Evolutionary conservation across 2,797 vertebrate genomes (phyloP), one percentile per base, ranked within the genome.

Genomic region (Nannoperca australis): DNA sequence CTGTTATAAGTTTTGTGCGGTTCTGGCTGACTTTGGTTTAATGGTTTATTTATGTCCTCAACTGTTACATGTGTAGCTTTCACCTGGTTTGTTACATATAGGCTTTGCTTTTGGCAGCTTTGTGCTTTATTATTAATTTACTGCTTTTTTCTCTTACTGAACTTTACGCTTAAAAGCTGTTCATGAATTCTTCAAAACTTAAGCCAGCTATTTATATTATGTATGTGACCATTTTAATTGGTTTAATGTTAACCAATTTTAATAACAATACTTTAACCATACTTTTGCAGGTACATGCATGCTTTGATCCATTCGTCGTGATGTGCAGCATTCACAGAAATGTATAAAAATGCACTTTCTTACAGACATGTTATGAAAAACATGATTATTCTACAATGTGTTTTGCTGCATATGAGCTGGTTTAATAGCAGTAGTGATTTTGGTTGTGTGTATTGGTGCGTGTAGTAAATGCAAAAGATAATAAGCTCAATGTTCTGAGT

Each of bases 111-210:
- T 76, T 69, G 24, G 24, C 30, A 67, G 44, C 49, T 73, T 69
- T 74, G 62, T 70, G 20, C 70, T 84, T 71, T 78, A 64, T 79
- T 49, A 62, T 61, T 80, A 18, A 81, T 76, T 70, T 45, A 54
- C 34, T 73, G 47, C n/a, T 18, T 62, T 77, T 68, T 71, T 71
- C 13, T 59, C 32, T 62, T 49, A 38, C 32, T 59, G 24, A 82
- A 65, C 18, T 30, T 63, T 10, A 38, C 53, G 22, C 38, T 69
- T 64, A 58, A 83, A 75, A 79, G 53, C 73, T 63, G 49, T 56
- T 64, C 58, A 71, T 70, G 47, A 76, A 70, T 78, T 78, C 65
- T 74, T 79, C 45, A 73, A 55, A 71, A 71, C 36, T 7, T 45
- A 11, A 38, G 24, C n/a, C 53, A 36, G 8, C 34, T 62, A 1